phyloP scores from a whole-genome alignment of 2,113 vertebrate genomes.

The Trogon melanurus region DNA sequence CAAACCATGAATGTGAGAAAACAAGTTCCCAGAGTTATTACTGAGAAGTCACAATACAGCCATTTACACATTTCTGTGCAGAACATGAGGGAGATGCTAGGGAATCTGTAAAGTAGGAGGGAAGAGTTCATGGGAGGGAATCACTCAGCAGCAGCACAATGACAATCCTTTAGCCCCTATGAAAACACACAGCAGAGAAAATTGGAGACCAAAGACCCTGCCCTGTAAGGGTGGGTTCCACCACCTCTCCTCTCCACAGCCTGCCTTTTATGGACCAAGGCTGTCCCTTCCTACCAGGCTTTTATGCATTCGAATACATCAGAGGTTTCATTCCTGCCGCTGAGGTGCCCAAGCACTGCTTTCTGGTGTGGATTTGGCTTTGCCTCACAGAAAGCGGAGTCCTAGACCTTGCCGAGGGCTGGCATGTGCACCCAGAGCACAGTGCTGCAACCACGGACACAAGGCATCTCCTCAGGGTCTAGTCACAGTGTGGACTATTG shows the following conservation, averaged over 20 bases:
- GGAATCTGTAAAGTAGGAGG: neutral
- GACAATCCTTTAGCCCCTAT: neutral
- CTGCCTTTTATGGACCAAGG: neutral
- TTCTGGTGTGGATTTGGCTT: neutral
- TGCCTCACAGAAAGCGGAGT: neutral
- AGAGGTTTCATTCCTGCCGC: neutral
- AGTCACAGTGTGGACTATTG: neutral
- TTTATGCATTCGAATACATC: neutral
- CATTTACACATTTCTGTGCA: neutral
- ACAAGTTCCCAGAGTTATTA: neutral
- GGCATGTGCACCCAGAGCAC: neutral
- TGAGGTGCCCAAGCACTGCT: neutral
- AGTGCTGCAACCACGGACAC: neutral
- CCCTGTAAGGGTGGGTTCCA: neutral
- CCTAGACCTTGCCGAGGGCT: neutral
- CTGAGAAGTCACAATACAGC: neutral
- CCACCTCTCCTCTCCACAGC: neutral
- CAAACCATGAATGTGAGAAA: neutral
- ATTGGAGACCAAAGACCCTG: neutral
- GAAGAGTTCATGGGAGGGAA: conserved; percentile 8
- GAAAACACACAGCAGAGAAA: neutral
- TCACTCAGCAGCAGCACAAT: neutral
- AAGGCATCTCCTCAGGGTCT: neutral
- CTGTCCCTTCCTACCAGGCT: neutral
- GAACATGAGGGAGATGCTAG: neutral